phyloP scores from a whole-genome alignment of 2,888 invertebrate genomes.

The Tribolium freemani region DNA sequence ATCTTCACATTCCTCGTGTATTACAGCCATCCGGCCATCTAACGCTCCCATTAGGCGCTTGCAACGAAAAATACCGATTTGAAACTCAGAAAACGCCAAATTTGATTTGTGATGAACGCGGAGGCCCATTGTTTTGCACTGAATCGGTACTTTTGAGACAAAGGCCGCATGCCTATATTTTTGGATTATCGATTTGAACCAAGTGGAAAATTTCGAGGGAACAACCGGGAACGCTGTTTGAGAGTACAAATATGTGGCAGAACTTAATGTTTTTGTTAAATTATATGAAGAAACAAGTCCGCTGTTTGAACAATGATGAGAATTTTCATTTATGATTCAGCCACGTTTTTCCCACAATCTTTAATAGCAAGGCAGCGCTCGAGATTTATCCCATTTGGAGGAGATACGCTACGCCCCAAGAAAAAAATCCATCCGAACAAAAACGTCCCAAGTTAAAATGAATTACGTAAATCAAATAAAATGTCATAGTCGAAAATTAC shows the following conservation, averaged over 20 bases:
- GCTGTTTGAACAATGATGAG: constrained; percentile 36
- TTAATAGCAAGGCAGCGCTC: constrained; percentile 13
- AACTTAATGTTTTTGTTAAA: neutral
- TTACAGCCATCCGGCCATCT: constrained; percentile 31
- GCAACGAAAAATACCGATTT: neutral
- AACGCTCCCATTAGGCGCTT: neutral
- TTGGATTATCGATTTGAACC: neutral
- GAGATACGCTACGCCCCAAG: constrained; percentile 10
- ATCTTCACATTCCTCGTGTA: constrained; percentile 30
- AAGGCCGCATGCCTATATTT: neutral
- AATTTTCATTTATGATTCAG: constrained; percentile 15
- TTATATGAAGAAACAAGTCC: neutral
- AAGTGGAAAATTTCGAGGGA: neutral
- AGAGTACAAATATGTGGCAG: neutral
- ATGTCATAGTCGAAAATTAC: constrained; percentile 52
- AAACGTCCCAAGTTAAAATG: constrained; percentile 44
- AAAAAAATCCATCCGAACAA: constrained; percentile 29
- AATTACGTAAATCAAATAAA: constrained; percentile 51
- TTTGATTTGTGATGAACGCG: neutral
- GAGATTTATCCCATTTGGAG: constrained; percentile 28
- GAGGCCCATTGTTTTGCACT: neutral
- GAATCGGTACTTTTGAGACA: neutral
- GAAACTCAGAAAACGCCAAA: neutral
- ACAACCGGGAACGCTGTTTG: neutral
- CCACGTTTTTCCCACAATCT: constrained; percentile 24